Evolutionary conservation across 1,140 invertebrate species (phyloP), one percentile per base, ranked within the genome.

Genomic region (Drosophila sucinea): DNA sequence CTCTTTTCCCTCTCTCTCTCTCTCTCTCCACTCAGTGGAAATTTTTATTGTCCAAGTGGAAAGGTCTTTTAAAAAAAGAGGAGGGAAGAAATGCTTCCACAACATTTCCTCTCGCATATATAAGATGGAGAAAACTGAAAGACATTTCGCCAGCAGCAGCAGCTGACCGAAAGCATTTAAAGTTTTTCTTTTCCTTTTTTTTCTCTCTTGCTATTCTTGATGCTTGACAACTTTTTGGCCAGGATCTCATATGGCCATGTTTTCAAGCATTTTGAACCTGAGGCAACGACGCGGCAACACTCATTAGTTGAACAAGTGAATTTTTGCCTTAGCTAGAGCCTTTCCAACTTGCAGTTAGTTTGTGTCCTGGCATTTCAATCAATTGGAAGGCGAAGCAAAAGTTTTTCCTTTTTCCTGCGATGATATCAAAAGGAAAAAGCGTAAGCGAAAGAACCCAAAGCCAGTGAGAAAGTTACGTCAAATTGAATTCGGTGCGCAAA

Each of bases 301-400:
- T 85, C 82, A 85, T 85, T 85, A 85, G 81, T 85, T 81, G 57
- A 86, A 82, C 82, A 84, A 84, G 67, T 81, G 70, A 85, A 77
- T 81, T 84, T 70, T 67, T 76, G 67, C 70, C 38, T 67, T 63
- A 69, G 35, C 65, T 71, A 67, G 44, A 67, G 44, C 60, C 51
- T 55, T 54, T 23, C 67, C 17, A 17, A 17, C 17, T 17, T 17
- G 17, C 17, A 17, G 17, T 17, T 17, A 17, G 17, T 17, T 54
- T 62, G 55, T 54, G 60, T 60, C 57, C 47, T 68, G 60, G 69
- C 78, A 86, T 86, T 85, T 86, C 82, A 81, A 86, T 85, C 81
- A 86, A 85, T 81, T 78, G 65, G 32, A 25, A 30, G 30, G 30
- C 2, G 30, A 30, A 30, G 4, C 38, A 71, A 76, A 85, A 86